Evolutionary conservation across 2,888 invertebrate genomes (phyloP), one percentile per base, ranked within the genome.

Genomic region (Clostera curtula): DNA sequence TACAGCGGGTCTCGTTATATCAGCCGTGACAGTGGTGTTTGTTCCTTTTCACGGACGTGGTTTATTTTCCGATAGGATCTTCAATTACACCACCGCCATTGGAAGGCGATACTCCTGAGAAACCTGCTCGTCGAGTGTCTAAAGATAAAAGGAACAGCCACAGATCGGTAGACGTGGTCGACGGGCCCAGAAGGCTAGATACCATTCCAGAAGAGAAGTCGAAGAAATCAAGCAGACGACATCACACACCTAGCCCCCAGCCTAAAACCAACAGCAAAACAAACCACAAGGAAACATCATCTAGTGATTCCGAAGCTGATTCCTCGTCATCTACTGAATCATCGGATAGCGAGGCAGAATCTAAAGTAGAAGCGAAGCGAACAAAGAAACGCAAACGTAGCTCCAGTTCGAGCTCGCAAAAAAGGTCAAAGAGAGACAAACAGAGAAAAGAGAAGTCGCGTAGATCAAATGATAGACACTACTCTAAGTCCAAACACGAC

Each of bases 291-390:
- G 72, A 70, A 10, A 62, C 68, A 24, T 71, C 69, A 1, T 68
- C 77, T 40, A 85, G 70, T 35, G 71, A 79, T 36, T 76, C 77
- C 0, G 76, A 75, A 32, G 64, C 59, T 16, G 70, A 74, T 29
- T 75, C 76, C 5, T 56, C 67, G 0, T 62, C 67, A 1, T 52
- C 62, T 8, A 66, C 57, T 29, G 57, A 50, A 31, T 60, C 66
- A 1, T 67, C 75, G 4, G 65, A 57, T 3, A 64, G 60, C 20
- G 72, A 71, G 20, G 39, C 42, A 5, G 68, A 66, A 27, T 32
- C 45, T 5, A 63, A 63, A 45, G 36, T 49, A 3, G 65, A 67
- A 10, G 46, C 26, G 6, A 65, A 58, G 46, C 23, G 6, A 3
- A 27, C 64, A 0, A 80, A 72, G 33, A 82, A 76, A 56, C 70